Evolutionary conservation across 2,888 invertebrate species (phyloP).

Genomic region (Caenorhabditis becei): DNA sequence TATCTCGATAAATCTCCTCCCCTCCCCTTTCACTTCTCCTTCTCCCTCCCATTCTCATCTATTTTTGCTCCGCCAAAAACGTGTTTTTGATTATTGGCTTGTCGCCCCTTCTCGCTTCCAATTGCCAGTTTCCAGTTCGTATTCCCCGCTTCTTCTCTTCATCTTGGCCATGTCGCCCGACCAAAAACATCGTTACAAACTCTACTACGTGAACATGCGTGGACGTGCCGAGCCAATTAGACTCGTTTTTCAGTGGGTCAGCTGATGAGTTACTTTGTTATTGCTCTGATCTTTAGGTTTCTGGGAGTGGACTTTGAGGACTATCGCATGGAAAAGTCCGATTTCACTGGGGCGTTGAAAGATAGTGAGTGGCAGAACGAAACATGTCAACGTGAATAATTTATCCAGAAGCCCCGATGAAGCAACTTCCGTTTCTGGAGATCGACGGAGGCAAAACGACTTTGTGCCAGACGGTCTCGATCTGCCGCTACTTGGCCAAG

Average conservation of each 20-base stretch:
- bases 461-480: slow-evolving; percentile 63
- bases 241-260: slow-evolving; percentile 52
- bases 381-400: not conserved
- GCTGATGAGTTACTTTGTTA: not conserved
- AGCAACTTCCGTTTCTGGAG: slow-evolving; percentile 58
- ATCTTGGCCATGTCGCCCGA: slow-evolving; percentile 29
- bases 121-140: slow-evolving; percentile 13
- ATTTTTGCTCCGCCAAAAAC: slow-evolving; percentile 27
- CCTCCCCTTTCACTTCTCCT: slow-evolving; percentile 4
- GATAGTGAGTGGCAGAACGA: slow-evolving; percentile 38
- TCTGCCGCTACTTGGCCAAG: slow-evolving; percentile 63
- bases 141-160: not conserved
- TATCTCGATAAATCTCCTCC: slow-evolving; percentile 23
- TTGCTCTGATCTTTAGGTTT: slow-evolving; percentile 42
- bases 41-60: slow-evolving; percentile 3
- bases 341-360: slow-evolving; percentile 42
- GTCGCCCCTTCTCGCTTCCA: slow-evolving; percentile 21
- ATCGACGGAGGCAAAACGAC: slow-evolving; percentile 61
- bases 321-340: slow-evolving; percentile 50
- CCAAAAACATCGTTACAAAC: slow-evolving; percentile 63
- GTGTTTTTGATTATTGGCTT: slow-evolving; percentile 60
- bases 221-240: slow-evolving; percentile 66
- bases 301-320: slow-evolving; percentile 62
- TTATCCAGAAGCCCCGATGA: slow-evolving; percentile 60
- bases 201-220: slow-evolving; percentile 47